These are phyloP conservation scores for Muricea muricata DNA, from an alignment of 92 coral and sea anemone species.

Conservation along the genomic window DNA sequence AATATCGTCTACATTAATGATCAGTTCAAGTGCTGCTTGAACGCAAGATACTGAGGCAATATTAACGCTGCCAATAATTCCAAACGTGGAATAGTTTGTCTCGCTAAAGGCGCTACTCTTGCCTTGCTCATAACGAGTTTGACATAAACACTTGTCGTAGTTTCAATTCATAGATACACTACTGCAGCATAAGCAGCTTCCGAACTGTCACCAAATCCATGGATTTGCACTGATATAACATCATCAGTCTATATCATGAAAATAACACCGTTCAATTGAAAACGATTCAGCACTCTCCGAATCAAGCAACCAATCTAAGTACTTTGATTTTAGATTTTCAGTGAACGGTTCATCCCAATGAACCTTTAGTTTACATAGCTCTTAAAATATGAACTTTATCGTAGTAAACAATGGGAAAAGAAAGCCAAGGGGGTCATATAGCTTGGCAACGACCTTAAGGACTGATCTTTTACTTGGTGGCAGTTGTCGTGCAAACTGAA, in stretches of 20 bases:
- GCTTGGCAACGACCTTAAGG: no score
- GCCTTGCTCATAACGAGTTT: constrained; percentile 53
- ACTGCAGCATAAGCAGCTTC: constrained; percentile 44
- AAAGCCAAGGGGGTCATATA: no score
- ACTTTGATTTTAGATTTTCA: no score
- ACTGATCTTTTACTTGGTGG: no score
- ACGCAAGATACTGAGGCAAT: constrained; percentile 37
- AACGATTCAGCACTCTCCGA: no score
- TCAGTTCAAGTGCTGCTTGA: constrained; percentile 14
- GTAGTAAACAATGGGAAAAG: no score
- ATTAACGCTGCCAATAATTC: constrained; percentile 58
- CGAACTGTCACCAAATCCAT: constrained; percentile 18
- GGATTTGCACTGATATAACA: no score
- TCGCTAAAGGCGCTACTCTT: constrained; percentile 60
- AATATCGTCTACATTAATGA: not conserved
- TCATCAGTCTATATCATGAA: constrained; percentile 11
- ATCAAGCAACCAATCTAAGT: no score
- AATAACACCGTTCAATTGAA: not conserved
- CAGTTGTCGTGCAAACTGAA: no score
- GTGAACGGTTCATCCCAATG: no score
- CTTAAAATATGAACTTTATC: no score
- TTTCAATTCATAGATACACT: constrained; percentile 56
- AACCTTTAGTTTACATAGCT: no score
- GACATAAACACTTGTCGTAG: constrained; percentile 5
- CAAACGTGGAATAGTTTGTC: constrained; percentile 60